Evolutionary conservation across 2,797 vertebrate species (phyloP).

Genomic region (Nannoperca australis): DNA sequence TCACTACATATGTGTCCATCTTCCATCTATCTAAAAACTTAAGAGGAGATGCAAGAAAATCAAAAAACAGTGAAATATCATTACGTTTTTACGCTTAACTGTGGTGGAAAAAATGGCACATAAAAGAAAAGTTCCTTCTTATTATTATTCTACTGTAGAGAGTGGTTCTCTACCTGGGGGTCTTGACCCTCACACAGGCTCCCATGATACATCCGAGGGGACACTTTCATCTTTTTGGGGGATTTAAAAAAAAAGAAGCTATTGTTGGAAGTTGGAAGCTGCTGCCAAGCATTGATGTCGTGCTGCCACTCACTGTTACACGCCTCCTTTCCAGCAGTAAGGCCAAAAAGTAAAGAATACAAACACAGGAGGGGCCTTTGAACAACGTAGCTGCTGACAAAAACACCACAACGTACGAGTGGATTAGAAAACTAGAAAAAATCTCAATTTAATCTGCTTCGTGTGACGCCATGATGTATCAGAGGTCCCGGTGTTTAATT

Average conservation of each 20-base stretch:
- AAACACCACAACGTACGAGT: neutral
- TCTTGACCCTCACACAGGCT: neutral
- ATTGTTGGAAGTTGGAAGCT: neutral
- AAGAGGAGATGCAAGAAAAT: neutral
- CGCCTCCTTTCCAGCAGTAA: neutral
- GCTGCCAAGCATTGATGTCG: neutral
- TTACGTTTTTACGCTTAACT: neutral
- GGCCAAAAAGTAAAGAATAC: neutral
- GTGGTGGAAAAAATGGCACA: neutral
- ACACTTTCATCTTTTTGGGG: neutral
- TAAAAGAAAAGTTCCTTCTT: neutral
- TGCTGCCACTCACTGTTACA: neutral
- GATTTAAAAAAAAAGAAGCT: too few species aligned
- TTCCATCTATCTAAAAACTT: too few species aligned
- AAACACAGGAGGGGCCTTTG: neutral
- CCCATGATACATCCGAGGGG: too few species aligned
- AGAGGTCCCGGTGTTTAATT: neutral
- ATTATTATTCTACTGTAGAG: neutral
- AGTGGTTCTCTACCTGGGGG: neutral
- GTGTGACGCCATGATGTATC: neutral
- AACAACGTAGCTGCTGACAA: neutral
- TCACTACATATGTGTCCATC: neutral
- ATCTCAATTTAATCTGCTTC: neutral
- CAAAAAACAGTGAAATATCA: neutral
- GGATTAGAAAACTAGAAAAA: neutral